These are phyloP conservation scores for Drosophila bunnanda DNA, from an alignment of 2,888 invertebrate species.

Conservation along the genomic window DNA sequence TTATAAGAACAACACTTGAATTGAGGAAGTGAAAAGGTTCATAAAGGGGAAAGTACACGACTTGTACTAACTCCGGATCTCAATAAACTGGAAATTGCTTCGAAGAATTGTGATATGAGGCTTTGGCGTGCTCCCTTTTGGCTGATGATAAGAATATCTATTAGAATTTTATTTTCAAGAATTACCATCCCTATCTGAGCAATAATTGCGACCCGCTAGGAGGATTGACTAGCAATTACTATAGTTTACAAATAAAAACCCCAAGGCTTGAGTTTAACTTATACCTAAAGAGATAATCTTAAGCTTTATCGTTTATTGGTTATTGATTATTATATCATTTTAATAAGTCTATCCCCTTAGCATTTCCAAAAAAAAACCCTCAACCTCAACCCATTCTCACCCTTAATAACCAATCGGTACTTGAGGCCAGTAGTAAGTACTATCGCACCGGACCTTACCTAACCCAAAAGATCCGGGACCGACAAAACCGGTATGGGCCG, in stretches of 20 bases:
- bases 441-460: slow-evolving; percentile 57
- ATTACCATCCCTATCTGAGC: not conserved
- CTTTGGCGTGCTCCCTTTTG: not conserved
- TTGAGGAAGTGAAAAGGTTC: slow-evolving; percentile 6
- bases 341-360: too few relatives aligned
- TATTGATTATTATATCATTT: too few relatives aligned
- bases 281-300: not conserved
- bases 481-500: slow-evolving; percentile 14
- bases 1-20: slow-evolving; percentile 1
- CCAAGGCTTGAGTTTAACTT: not conserved
- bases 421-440: slow-evolving; percentile 13
- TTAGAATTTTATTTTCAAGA: not conserved
- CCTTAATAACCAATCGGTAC: slow-evolving; percentile 24
- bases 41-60: slow-evolving; percentile 24
- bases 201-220: not conserved
- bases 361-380: not conserved
- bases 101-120: slow-evolving; percentile 7
- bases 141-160: slow-evolving; percentile 7
- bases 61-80: not conserved
- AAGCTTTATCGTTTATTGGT: not conserved
- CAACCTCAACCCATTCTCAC: slow-evolving; percentile 1
- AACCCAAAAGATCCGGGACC: slow-evolving; percentile 48
- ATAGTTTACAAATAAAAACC: too few relatives aligned
- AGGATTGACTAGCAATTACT: not conserved
- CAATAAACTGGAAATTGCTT: slow-evolving; percentile 15